phyloP scores from a whole-genome alignment of 2,113 vertebrate genomes.

The Brachionichthys hirsutus region DNA sequence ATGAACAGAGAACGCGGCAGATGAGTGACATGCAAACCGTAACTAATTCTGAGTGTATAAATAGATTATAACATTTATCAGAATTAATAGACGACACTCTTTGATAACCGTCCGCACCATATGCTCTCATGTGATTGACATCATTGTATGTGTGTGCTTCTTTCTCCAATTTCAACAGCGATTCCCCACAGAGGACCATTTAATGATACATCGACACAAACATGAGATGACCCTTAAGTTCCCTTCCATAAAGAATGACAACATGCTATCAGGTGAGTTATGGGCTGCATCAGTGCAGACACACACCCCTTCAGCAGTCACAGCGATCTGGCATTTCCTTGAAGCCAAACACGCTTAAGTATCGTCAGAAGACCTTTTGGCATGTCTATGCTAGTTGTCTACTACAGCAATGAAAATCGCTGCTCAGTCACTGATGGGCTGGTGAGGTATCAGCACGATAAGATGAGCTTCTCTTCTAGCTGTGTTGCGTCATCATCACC shows the following conservation, averaged over 20 bases:
- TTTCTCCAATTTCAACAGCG: conserved; percentile 80
- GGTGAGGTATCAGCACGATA: conserved; percentile 10
- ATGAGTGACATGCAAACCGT: conserved; percentile 32
- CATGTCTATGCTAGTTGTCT: conserved; percentile 46
- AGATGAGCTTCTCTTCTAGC: conserved; percentile 6
- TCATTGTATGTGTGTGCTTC: not conserved
- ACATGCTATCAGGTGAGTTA: conserved; percentile 95
- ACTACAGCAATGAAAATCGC: conserved; percentile 52
- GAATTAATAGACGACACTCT: not conserved
- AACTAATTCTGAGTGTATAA: conserved; percentile 27
- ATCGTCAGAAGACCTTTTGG: conserved; percentile 48
- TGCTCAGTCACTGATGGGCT: conserved; percentile 5
- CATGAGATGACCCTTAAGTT: conserved; percentile 99
- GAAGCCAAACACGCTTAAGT: conserved; percentile 43
- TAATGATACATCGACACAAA: conserved; percentile 99
- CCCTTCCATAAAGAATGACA: conserved; percentile 98
- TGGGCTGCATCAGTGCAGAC: conserved; percentile 19
- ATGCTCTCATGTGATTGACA: not conserved
- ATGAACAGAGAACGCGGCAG: conserved; percentile 37
- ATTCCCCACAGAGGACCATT: conserved; percentile 97
- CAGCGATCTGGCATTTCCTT: conserved; percentile 21
- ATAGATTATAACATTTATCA: conserved; percentile 17
- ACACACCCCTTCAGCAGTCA: conserved; percentile 14
- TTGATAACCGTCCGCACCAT: no score
- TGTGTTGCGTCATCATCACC: conserved; percentile 8